Evolutionary conservation across 1,140 invertebrate species (phyloP).

Genomic region (Drosophila virilis): DNA sequence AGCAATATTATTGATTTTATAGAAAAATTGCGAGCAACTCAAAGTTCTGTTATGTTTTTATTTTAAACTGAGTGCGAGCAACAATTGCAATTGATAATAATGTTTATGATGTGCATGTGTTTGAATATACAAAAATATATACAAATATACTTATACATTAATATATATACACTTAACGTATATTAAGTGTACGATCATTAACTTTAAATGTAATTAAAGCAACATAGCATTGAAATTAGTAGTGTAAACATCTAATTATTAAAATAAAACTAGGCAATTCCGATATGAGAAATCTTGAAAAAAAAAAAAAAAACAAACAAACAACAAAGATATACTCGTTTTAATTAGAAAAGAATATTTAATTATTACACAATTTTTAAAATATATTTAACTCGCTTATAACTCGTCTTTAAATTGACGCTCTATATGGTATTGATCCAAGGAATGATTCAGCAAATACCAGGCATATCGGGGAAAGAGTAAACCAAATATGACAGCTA

Average conservation of each 20-base stretch:
- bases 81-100: slow-evolving; percentile 76
- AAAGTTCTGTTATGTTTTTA: slow-evolving; percentile 32
- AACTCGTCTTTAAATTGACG: slow-evolving; percentile 54
- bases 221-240: slow-evolving; percentile 76
- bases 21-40: slow-evolving; percentile 34
- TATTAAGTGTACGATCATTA: slow-evolving; percentile 67
- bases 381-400: slow-evolving; percentile 24
- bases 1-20: slow-evolving; percentile 15
- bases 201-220: slow-evolving; percentile 78
- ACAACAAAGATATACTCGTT: slow-evolving; percentile 13
- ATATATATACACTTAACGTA: slow-evolving; percentile 49
- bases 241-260: slow-evolving; percentile 74
- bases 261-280: slow-evolving; percentile 78
- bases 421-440: slow-evolving; percentile 51
- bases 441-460: slow-evolving; percentile 36
- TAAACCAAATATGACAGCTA: slow-evolving; percentile 41
- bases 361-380: slow-evolving; percentile 58
- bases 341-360: slow-evolving; percentile 10
- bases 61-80: slow-evolving; percentile 48
- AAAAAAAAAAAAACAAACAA: slow-evolving; percentile 8
- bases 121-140: slow-evolving; percentile 29
- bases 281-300: slow-evolving; percentile 63
- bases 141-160: slow-evolving; percentile 25
- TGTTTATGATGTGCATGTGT: slow-evolving; percentile 51
- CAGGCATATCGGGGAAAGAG: slow-evolving; percentile 41